These are phyloP conservation scores for Hirudinaria manillensis DNA, from an alignment of 2,888 invertebrate genomes.

Conservation along the genomic window DNA sequence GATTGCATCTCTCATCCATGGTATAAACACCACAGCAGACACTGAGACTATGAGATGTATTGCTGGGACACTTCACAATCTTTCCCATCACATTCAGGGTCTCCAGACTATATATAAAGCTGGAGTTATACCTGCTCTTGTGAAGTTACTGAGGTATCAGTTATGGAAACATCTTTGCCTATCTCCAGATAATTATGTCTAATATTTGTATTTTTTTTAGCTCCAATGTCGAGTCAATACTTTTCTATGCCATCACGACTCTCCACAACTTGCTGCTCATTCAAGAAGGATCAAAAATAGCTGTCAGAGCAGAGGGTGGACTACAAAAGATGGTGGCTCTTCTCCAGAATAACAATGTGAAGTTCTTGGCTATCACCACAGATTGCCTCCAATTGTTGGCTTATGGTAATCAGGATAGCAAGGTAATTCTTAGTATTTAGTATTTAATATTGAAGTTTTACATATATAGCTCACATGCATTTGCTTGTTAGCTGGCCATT, in stretches of 20 bases:
- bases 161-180: background rate
- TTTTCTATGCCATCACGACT: constrained; percentile 97
- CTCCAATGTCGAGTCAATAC: constrained; percentile 90
- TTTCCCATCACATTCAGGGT: constrained; percentile 95
- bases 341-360: constrained; percentile 92
- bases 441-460: background rate
- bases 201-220: constrained; percentile 52
- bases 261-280: constrained; percentile 92
- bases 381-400: constrained; percentile 97
- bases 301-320: constrained; percentile 89
- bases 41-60: constrained; percentile 92
- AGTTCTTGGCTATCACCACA: constrained; percentile 96
- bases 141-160: constrained; percentile 73
- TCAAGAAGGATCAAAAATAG: constrained; percentile 97
- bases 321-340: constrained; percentile 70
- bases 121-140: constrained; percentile 97
- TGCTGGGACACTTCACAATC: constrained; percentile 91
- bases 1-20: constrained; percentile 89
- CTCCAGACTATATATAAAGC: constrained; percentile 95
- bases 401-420: constrained; percentile 94
- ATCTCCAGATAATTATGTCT: too few species aligned
- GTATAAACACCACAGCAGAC: constrained; percentile 91
- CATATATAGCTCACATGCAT: background rate
- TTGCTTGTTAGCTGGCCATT: constrained; percentile 67
- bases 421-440: constrained; percentile 54